Evolutionary conservation across 1,140 invertebrate genomes (phyloP), one percentile per base, ranked within the genome.

Genomic region (Cotesia vestalis): DNA sequence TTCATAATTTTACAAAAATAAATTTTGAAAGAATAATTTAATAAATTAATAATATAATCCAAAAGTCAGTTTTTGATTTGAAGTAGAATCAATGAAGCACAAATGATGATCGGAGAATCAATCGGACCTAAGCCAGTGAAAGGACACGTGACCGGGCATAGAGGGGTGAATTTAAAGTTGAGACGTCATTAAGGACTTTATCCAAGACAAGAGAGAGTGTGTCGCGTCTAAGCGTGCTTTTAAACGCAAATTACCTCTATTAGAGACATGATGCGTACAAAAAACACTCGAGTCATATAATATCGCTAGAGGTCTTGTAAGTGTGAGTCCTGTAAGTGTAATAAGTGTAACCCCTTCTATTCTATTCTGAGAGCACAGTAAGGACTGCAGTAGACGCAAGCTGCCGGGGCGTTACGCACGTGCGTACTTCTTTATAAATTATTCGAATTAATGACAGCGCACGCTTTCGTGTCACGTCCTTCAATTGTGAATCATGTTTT

Each of bases 401-500:
- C 78, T 73, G 80, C 69, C 73, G 38, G 60, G 53, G 76, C 72
- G 77, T 77, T 75, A 80, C 78, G 80, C 79, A 82, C 83, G 85
- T 82, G 84, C 83, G 82, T 84, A 82, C 79, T 75, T 83, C 79
- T 84, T 83, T 81, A 82, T 83, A 84, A 84, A 85, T 87, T 85
- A 86, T 86, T 84, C 83, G 83, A 86, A 87, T 87, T 87, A 85
- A 87, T 85, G 85, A 85, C 78, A 77, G 76, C 80, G 80, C 81
- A 81, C 81, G 82, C 81, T 75, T 74, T 73, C 78, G 78, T 78
- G 78, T 80, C 77, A 77, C 77, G 79, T 76, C 73, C 71, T 57
- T 70, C 68, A 78, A 78, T 81, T 79, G 81, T 78, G 69, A 76
- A 76, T 75, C 69, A 71, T 64, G 35, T 12, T 55, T 55, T 17